Evolutionary conservation across 53 echinoderm and acorn worm genomes (phyloP).

Genomic region (Holothuria leucospilota): DNA sequence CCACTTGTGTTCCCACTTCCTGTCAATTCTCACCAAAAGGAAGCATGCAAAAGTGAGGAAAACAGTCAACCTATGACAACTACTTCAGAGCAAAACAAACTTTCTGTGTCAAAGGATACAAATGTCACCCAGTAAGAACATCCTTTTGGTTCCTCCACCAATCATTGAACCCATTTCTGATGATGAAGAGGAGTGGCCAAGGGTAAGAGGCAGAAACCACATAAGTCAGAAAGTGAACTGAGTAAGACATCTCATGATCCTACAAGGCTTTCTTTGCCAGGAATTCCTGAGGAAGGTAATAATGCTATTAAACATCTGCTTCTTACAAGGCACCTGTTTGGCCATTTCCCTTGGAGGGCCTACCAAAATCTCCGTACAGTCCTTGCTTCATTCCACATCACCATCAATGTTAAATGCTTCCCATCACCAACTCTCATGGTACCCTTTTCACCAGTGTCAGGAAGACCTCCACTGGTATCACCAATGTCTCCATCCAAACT

Average conservation of each 20-base stretch:
- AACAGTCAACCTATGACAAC: too few relatives aligned
- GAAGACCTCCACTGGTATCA: constrained; percentile 78
- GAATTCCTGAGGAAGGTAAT: constrained; percentile 14
- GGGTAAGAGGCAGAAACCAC: constrained; percentile 16
- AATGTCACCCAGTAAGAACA: neutral
- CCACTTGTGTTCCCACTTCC: constrained; percentile 1
- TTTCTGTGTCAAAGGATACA: neutral
- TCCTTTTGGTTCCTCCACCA: constrained; percentile 58
- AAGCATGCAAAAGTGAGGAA: neutral
- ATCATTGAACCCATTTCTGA: constrained; percentile 89
- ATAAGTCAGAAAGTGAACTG: constrained; percentile 6
- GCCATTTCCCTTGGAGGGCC: constrained; percentile 54
- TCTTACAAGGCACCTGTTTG: constrained; percentile 69
- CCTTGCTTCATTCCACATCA: constrained; percentile 92
- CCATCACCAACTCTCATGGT: constrained; percentile 72
- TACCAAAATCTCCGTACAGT: constrained; percentile 62
- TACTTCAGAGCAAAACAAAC: too few relatives aligned
- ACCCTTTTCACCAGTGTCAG: constrained; percentile 57
- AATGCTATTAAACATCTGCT: constrained; percentile 92
- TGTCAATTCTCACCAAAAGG: constrained; percentile 11
- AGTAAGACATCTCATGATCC: constrained; percentile 29
- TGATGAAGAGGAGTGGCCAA: constrained; percentile 64
- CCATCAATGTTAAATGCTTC: constrained; percentile 56
- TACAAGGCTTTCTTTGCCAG: neutral
- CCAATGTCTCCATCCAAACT: constrained; percentile 94